Evolutionary conservation across 2,888 invertebrate species (phyloP).

Genomic region (Tryphoninae sp.): DNA sequence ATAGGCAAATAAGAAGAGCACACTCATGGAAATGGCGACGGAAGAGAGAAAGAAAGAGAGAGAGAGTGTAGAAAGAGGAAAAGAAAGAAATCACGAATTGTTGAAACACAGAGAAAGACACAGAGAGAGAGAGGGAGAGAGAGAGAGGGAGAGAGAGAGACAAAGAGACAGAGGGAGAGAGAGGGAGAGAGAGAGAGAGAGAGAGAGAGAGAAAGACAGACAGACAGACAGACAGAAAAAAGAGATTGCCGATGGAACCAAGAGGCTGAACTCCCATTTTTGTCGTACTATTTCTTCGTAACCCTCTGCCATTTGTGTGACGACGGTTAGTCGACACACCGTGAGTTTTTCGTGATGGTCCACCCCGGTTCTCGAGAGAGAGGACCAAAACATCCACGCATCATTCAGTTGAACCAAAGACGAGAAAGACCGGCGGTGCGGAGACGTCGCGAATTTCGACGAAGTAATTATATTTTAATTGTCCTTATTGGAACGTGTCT

Average conservation of each 20-base stretch:
- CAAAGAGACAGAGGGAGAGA: too few species aligned
- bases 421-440: background rate
- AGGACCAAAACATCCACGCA: background rate
- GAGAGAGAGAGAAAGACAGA: background rate
- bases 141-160: too few species aligned
- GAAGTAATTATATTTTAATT: slow-evolving; percentile 66
- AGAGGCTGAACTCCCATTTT: slow-evolving; percentile 50
- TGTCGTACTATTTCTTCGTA: slow-evolving; percentile 49
- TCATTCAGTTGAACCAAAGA: slow-evolving; percentile 4
- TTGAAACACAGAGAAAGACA: too few species aligned
- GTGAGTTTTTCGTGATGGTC: slow-evolving; percentile 14
- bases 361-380: background rate
- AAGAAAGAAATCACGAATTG: too few species aligned
- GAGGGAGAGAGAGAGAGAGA: too few species aligned
- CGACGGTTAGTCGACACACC: slow-evolving; percentile 41
- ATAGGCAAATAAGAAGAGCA: slow-evolving; percentile 21
- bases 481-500: slow-evolving; percentile 40
- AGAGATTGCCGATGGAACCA: background rate
- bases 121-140: too few species aligned
- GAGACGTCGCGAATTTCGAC: slow-evolving; percentile 55
- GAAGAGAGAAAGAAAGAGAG: background rate
- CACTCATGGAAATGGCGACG: slow-evolving; percentile 8
- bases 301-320: slow-evolving; percentile 50
- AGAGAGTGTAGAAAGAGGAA: background rate
- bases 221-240: slow-evolving; percentile 4